phyloP scores from a whole-genome alignment of 2,888 invertebrate genomes.

The Netelia virgata region DNA sequence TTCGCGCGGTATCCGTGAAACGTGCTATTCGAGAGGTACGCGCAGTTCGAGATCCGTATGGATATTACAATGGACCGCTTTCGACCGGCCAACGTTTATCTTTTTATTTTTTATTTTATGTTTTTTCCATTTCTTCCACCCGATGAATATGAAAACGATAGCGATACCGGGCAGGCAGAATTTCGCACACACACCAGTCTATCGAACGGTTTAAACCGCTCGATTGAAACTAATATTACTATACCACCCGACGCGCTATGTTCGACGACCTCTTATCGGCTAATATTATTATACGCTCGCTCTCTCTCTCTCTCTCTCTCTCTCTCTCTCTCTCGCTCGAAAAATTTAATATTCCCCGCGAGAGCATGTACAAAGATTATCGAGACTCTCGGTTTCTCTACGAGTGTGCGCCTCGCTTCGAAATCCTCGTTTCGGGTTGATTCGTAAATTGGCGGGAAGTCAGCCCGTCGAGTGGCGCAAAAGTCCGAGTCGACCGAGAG shows the following conservation, averaged over 20 bases:
- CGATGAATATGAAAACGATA: constrained; percentile 6
- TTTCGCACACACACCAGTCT: too few relatives aligned
- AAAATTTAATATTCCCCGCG: too few relatives aligned
- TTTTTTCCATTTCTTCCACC: not conserved
- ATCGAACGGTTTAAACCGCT: too few relatives aligned
- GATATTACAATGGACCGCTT: constrained; percentile 7
- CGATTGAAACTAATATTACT: too few relatives aligned
- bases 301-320: too few relatives aligned
- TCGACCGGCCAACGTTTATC: constrained; percentile 6
- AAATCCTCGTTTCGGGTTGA: constrained; percentile 47
- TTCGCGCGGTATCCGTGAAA: constrained; percentile 13
- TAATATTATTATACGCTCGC: too few relatives aligned
- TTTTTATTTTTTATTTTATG: not conserved
- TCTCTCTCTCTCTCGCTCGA: too few relatives aligned
- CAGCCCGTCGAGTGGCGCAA: constrained; percentile 35
- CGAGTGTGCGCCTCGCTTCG: constrained; percentile 31
- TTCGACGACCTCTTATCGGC: too few relatives aligned
- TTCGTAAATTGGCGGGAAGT: constrained; percentile 59
- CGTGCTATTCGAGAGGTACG: constrained; percentile 31
- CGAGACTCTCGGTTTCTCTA: constrained; percentile 1
- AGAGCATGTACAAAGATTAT: too few relatives aligned
- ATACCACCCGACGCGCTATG: too few relatives aligned
- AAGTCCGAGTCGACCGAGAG: constrained; percentile 28
- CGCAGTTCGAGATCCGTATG: constrained; percentile 6
- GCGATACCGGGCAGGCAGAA: not conserved